Evolutionary conservation across 2,888 invertebrate genomes (phyloP), one percentile per base, ranked within the genome.

Genomic region (Tachina fera): DNA sequence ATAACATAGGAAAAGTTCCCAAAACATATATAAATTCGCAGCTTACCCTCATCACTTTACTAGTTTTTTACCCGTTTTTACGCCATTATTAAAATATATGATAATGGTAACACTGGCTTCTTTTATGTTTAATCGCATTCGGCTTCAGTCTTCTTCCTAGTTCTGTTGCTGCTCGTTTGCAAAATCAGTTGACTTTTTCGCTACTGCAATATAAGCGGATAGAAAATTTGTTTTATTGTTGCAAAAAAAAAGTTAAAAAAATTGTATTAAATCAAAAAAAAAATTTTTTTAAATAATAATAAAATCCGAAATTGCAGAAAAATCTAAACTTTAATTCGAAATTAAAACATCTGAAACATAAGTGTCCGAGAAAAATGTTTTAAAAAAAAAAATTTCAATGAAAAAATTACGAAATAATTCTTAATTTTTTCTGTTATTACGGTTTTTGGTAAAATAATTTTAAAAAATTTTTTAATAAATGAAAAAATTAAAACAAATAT

Each of bases 141-240:
- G 89, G 89, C 88, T 90, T 90, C 88, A 89, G 90, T 90, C 90
- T 90, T 89, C 90, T 91, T 90, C 90, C 89, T 90, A 90, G 91
- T 91, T 91, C 90, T 91, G 90, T 90, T 90, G 90, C 90, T 90
- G 90, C 91, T 91, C 90, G 90, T 91, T 91, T 90, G 90, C 90
- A 89, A 90, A 91, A 90, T 91, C 91, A 91, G 91, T 91, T 91
- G 91, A 90, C 88, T 90, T 90, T 90, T 87, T 90, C 89, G 89
- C 87, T 87, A 88, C 90, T 90, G 90, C 90, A 91, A 90, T 89
- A 89, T 88, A 90, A 91, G 90, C 90, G 89, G 89, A 90, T 88
- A 89, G 89, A 90, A 90, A 88, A 89, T 90, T 91, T 90, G 89
- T 90, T 90, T 91, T 88, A 91, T 88, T 89, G 89, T 90, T 91